Evolutionary conservation across 2,113 vertebrate genomes (phyloP), one percentile per base, ranked within the genome.

Genomic region (Piprites chloris): DNA sequence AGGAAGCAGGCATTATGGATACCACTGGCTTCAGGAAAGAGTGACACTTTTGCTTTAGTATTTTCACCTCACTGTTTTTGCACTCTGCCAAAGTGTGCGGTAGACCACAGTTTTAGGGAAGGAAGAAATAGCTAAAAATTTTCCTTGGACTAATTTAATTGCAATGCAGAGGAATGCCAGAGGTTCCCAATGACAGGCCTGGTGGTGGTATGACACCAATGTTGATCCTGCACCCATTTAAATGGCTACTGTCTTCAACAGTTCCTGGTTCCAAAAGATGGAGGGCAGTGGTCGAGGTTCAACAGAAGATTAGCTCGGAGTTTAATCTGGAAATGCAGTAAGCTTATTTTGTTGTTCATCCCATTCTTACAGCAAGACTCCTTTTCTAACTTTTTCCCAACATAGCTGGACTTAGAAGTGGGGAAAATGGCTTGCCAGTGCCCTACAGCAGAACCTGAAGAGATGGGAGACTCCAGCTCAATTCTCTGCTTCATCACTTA

Each of bases 181-280:
- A 55, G 35, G 49, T 30, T 83, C 85, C 35, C 49, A 47, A 1
- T 28, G 46, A n/a, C 14, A 28, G 4, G 9, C 32, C 35, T 56
- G 24, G 17, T 0, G 3, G 27, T 14, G 16, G 4, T 44, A 27
- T 28, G 33, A 47, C 22, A 32, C 47, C 1, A 1, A 15, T 47
- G 49, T 24, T 47, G 53, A 61, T 47, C 13, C 22, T 79, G 26
- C 32, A 69, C 6, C 15, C 16, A 21, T 68, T 37, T 41, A 21
- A 59, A 61, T 9, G 28, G 18, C 28, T 61, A 7, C 30, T 72
- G 3, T 74, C 10, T 72, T 78, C n/a, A 41, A 49, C 35, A 83
- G 39, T 27, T 62, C 32, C 42, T 67, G 12, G 33, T 65, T 72
- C 32, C 20, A 28, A 59, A 39, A 71, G 52, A 66, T 0, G 6